Conservation (phyloP, 2,888 invertebrate genomes). For the Oscheius sp. region DNA sequence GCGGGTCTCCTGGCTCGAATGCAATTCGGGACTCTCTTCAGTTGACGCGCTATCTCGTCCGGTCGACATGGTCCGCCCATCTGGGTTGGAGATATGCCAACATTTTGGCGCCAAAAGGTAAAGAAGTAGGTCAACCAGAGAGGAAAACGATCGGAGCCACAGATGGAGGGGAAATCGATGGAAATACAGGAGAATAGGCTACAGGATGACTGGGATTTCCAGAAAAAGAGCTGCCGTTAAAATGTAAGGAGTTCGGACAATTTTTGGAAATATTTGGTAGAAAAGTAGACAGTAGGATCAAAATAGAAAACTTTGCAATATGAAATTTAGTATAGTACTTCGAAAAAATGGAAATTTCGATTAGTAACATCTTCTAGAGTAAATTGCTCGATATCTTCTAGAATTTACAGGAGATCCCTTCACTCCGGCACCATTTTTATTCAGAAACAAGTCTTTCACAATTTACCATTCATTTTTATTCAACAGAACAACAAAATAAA, state of each 20-base stretch:
- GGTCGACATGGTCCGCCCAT: background rate
- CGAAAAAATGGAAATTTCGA: no score
- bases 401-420: no score
- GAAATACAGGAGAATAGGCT: background rate
- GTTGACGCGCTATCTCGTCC: background rate
- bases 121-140: background rate
- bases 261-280: no score
- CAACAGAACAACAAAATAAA: background rate
- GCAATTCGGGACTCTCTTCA: background rate
- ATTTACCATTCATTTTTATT: no score
- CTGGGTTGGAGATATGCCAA: background rate
- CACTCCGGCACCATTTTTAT: no score
- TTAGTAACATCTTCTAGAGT: no score
- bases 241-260: no score
- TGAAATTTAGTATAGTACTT: no score
- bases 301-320: no score
- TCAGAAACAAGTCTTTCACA: no score
- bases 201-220: background rate
- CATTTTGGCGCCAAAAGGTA: constrained; percentile 9
- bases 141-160: background rate
- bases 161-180: background rate
- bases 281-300: no score
- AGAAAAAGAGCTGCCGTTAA: background rate
- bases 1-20: background rate
- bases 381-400: no score